Conservation (phyloP, 1,140 invertebrate genomes). For the Calosoma granatense region DNA sequence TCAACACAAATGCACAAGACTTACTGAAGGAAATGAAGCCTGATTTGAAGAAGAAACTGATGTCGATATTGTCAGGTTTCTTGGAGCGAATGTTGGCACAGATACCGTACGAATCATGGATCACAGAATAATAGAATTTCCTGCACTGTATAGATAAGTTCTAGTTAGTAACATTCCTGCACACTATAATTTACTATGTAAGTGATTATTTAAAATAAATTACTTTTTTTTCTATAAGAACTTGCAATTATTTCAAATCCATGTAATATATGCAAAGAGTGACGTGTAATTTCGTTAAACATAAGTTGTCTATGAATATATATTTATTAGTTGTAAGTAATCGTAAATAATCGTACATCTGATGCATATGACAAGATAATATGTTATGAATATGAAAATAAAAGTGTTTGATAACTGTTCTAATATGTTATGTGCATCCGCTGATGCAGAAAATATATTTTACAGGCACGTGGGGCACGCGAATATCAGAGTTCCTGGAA, state of each 20-base stretch:
- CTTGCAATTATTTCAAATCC: not conserved
- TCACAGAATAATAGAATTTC: slow-evolving; percentile 34
- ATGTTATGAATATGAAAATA: no score
- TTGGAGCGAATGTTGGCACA: slow-evolving; percentile 61
- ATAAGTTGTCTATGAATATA: no score
- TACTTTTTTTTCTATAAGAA: slow-evolving; percentile 1
- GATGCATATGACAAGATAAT: no score
- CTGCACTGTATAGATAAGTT: not conserved
- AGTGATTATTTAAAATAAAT: not conserved
- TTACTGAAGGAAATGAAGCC: slow-evolving; percentile 78
- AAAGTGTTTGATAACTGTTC: no score
- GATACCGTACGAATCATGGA: slow-evolving; percentile 68
- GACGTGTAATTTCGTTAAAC: no score
- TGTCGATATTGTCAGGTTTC: slow-evolving; percentile 61
- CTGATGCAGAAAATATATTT: no score
- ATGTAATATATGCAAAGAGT: no score
- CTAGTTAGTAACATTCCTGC: not conserved
- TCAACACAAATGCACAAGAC: slow-evolving; percentile 73
- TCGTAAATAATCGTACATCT: no score
- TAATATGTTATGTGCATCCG: no score
- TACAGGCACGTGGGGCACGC: no score
- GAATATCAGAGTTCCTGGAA: no score
- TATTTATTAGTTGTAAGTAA: no score
- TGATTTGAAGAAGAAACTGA: slow-evolving; percentile 62
- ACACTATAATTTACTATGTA: not conserved